phyloP scores from a whole-genome alignment of 2,113 vertebrate genomes.

The Corythornis madagascariensis region DNA sequence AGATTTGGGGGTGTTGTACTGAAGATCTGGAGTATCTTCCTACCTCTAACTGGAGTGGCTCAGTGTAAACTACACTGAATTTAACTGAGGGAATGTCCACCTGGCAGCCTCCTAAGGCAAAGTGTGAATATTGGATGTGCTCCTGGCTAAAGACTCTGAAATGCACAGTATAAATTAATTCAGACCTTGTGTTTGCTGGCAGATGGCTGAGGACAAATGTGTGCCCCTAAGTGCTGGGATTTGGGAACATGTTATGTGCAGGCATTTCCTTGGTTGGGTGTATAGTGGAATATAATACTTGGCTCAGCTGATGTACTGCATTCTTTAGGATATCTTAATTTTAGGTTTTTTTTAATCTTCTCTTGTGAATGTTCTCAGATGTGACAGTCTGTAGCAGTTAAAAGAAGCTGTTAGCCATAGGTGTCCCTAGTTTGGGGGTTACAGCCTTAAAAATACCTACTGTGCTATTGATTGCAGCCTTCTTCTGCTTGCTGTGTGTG shows the following conservation, averaged over 20 bases:
- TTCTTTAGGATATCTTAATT: not conserved
- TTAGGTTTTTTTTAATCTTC: not conserved
- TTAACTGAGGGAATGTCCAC: not conserved
- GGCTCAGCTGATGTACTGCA: not conserved
- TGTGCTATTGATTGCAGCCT: not conserved
- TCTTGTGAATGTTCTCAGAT: not conserved
- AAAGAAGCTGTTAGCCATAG: not conserved
- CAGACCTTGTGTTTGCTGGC: not conserved
- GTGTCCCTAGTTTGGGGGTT: not conserved
- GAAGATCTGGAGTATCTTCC: not conserved
- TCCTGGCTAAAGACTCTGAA: not conserved
- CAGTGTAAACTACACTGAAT: not conserved
- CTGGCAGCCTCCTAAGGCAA: not conserved
- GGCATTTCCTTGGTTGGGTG: not conserved
- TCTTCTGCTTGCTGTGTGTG: not conserved
- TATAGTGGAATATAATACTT: not conserved
- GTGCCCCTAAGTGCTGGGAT: not conserved
- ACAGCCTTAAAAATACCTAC: not conserved
- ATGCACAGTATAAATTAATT: not conserved
- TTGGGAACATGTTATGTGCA: not conserved
- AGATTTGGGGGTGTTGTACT: not conserved
- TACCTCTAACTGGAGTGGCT: not conserved
- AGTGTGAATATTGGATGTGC: not conserved
- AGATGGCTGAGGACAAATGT: not conserved
- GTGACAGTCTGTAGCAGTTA: not conserved